Evolutionary conservation across 2,113 vertebrate species (phyloP), one percentile per base, ranked within the genome.

Genomic region (Murina feae): DNA sequence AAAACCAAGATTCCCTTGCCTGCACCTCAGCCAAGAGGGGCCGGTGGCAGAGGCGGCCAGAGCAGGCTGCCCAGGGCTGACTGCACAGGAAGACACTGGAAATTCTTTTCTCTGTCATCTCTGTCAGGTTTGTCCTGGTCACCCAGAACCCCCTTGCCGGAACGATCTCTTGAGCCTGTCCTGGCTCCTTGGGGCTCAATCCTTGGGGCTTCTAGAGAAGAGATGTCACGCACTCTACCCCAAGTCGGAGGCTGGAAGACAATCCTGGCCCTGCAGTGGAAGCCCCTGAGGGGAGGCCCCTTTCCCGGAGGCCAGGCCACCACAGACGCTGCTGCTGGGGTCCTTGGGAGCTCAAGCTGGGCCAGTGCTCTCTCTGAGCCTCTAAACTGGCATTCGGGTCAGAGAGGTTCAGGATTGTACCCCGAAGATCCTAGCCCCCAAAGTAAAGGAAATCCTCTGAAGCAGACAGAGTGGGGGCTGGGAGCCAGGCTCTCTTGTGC

Each of bases 81-180:
- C 9, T 7, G n/a, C n/a, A 0, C 16, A 9, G 2, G 66, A 28
- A 12, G 39, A 20, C 55, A 8, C 3, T 10, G 16, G 37, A 35
- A 76, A n/a, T 9, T 14, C 1, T 37, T 39, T 84, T 32, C 44
- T 84, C 65, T 14, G 21, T n/a, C 39, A 35, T 32, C 44, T 84
- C 65, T 14, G 21, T n/a, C 39, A 35, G 39, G 28, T 68, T 66
- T 58, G 49, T 75, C 75, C 75, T 75, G 28, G 28, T 39, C 0
- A 25, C 65, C 9, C 0, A 1, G 42, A 47, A 1, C 37, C 7
- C 44, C 37, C 25, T 81, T 81, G 7, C 42, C 68, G 47, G 47
- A 75, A 75, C 14, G 14, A 5, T 25, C 37, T 86, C 74, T 86
- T 10, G 12, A 35, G 1, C 1, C 8, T 3, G 21, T 32, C 11